Base-by-base conservation (phyloP, 2,888 invertebrate genomes). In the Pollenia labialis region DNA sequence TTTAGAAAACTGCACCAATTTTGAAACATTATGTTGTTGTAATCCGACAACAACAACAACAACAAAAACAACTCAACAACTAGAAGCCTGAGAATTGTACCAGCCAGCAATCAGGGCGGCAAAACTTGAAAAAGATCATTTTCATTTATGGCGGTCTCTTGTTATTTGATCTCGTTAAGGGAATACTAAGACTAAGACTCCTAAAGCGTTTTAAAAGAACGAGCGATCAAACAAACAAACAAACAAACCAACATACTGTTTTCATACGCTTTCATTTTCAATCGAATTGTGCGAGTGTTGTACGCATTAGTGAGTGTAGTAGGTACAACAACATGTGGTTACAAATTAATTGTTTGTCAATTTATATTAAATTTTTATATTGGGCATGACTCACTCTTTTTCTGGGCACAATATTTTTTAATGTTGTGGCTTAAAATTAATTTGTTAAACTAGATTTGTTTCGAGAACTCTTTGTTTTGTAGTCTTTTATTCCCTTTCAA, bases 121-220 rank as follows among this genome's bases (percentile, higher is more conserved):
- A 44, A 11, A 56, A 69, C 32, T 81, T 87, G 84, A 87, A 87
- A 87, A 87, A 77, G 68, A 84, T 81, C 42, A 74, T 81, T 87
- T 77, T 87, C 84, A 87, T 87, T 87, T 87, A 62, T 72, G 76
- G 81, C 84, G 81, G 87, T 46, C 60, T 75, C 62, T 62, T 18
- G 72, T 54, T 64, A 81, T 87, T 87, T 87, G 87, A 87, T 84
- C 87, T 87, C 68, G 84, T 81, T 87, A 87, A 87, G 84, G 84
- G 87, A 87, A 87, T 84, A 81, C 81, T 81, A 81, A 72, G 11
- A 77, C 64, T 50, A n/a, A 76, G 80, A 68, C 71, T 83, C 83
- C 79, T 77, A 80, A 71, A 83, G 86, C 40, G 79, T 64, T 69
- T 69, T 62, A 54, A 72, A 62, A 54, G 46, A 23, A 40, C 54